Conservation (phyloP, 2,888 invertebrate species). For the Brachyptera putata region DNA sequence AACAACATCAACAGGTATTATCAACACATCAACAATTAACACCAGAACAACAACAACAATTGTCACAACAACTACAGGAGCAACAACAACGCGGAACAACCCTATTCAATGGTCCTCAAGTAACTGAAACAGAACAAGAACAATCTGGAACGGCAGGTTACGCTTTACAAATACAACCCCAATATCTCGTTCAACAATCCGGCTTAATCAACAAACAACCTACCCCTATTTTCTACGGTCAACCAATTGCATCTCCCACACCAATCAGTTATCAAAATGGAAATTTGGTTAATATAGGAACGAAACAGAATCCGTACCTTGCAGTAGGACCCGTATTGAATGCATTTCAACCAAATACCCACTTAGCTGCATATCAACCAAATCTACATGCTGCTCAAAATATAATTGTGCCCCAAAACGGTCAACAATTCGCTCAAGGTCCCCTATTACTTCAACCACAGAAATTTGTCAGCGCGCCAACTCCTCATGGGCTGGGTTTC, state of each 20-base stretch:
- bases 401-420: neutral
- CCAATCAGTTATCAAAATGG: neutral
- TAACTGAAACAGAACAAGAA: no score
- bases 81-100: no score
- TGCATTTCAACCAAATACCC: neutral
- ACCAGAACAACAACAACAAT: no score
- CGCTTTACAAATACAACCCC: neutral
- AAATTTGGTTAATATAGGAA: no score
- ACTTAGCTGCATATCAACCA: neutral
- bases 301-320: neutral
- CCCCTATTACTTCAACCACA: neutral
- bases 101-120: no score
- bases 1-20: no score
- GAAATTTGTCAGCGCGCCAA: neutral
- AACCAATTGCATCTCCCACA: neutral
- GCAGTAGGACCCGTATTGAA: neutral
- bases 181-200: slow-evolving; percentile 6
- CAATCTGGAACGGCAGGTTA: neutral
- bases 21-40: no score
- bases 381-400: neutral
- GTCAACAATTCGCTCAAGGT: neutral
- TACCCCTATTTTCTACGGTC: neutral
- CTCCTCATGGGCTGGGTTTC: neutral
- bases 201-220: neutral
- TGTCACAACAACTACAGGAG: no score